Evolutionary conservation across 2,888 invertebrate species (phyloP).

Genomic region (Apoda limacodes): DNA sequence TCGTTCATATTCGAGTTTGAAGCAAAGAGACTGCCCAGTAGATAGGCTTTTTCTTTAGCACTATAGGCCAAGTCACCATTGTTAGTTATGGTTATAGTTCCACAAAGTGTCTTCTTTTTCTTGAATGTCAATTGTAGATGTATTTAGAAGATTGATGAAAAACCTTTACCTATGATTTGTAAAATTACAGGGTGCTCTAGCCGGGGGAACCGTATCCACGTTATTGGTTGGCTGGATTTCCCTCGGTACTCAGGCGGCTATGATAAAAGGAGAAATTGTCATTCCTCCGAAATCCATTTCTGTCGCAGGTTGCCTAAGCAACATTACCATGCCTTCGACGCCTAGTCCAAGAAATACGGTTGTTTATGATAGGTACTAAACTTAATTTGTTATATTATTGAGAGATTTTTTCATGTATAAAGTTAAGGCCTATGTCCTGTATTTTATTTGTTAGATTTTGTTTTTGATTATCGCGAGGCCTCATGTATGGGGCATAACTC

Average conservation of each 20-base stretch:
- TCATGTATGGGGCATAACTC: too few relatives aligned
- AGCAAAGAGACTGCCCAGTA: too few relatives aligned
- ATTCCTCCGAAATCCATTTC: constrained; percentile 74
- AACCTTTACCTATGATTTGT: too few relatives aligned
- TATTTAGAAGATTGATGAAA: too few relatives aligned
- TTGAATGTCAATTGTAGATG: too few relatives aligned
- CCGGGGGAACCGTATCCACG: constrained; percentile 72
- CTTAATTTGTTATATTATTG: background rate
- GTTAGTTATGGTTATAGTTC: too few relatives aligned
- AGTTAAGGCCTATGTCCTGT: background rate
- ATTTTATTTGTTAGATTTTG: background rate
- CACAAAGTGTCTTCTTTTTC: too few relatives aligned
- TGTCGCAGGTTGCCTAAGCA: constrained; percentile 60
- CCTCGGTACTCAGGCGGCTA: constrained; percentile 75
- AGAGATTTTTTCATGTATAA: too few relatives aligned
- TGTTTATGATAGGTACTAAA: constrained; percentile 50
- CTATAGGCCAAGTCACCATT: too few relatives aligned
- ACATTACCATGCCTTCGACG: constrained; percentile 29
- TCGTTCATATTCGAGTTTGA: too few relatives aligned
- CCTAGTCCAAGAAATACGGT: constrained; percentile 22
- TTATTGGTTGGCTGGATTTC: constrained; percentile 76
- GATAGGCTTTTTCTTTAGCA: too few relatives aligned
- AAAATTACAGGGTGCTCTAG: constrained; percentile 74
- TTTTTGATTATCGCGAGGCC: constrained; percentile 3
- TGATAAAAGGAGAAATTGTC: constrained; percentile 72